Evolutionary conservation across 2,888 invertebrate genomes (phyloP).

Genomic region (Philopedon plagiatum): DNA sequence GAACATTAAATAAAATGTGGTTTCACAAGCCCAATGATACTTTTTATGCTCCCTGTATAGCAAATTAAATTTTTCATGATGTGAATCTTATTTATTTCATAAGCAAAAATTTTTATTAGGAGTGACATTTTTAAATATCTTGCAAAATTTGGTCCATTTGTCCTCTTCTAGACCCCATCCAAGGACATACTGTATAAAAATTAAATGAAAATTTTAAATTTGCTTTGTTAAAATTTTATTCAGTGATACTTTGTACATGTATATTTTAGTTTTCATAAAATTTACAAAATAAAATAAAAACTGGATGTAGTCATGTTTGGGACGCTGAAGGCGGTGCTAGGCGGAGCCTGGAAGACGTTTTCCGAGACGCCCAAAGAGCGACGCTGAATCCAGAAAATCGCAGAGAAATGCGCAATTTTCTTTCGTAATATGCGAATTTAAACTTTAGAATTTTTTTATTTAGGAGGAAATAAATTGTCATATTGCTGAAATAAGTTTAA

Average conservation of each 20-base stretch:
- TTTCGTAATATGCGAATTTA: constrained; percentile 10
- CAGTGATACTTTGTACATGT: constrained; percentile 29
- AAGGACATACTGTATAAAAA: no score
- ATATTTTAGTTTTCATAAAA: constrained; percentile 52
- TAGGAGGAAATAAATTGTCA: neutral
- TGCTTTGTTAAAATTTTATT: constrained; percentile 39
- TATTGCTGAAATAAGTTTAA: neutral
- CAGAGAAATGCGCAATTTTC: constrained; percentile 44
- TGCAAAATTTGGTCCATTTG: no score
- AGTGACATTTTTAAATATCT: no score
- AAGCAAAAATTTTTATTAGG: no score
- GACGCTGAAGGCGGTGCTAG: constrained; percentile 66
- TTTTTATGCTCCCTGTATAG: no score
- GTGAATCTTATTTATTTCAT: no score
- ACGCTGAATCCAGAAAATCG: constrained; percentile 39
- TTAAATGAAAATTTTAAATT: neutral
- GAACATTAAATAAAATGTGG: no score
- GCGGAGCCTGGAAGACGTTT: constrained; percentile 61
- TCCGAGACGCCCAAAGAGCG: constrained; percentile 48
- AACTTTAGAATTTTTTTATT: constrained; percentile 14
- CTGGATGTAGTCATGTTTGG: constrained; percentile 47
- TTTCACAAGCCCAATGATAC: no score
- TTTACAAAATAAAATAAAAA: constrained; percentile 63
- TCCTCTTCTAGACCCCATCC: no score
- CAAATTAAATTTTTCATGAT: no score